These are phyloP conservation scores for Grapholita molesta DNA, from an alignment of 1,140 invertebrate genomes.

Conservation along the genomic window DNA sequence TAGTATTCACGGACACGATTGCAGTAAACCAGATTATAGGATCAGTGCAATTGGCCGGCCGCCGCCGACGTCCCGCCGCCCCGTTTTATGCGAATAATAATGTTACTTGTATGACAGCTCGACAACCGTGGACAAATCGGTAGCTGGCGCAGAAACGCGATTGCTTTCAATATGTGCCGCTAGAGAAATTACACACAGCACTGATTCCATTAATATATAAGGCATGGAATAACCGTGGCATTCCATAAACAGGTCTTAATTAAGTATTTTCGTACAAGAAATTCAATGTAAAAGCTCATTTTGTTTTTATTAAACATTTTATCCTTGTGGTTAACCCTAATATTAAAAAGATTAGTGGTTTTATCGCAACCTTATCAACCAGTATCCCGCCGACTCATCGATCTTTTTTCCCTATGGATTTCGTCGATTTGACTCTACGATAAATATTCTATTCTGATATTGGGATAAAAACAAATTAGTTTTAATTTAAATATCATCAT, in stretches of 20 bases:
- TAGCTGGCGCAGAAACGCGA: not conserved
- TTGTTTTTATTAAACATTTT: not conserved
- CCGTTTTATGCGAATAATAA: slow-evolving; percentile 10
- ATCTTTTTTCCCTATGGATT: not conserved
- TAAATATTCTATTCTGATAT: no score
- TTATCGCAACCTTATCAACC: not conserved
- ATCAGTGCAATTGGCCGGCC: slow-evolving; percentile 4
- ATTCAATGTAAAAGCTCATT: not conserved
- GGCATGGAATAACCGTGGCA: not conserved
- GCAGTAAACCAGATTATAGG: slow-evolving; percentile 7
- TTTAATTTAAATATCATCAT: no score
- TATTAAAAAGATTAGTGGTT: not conserved
- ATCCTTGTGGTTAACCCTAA: not conserved
- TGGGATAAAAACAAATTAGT: no score
- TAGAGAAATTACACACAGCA: not conserved
- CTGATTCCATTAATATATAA: not conserved
- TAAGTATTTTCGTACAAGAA: not conserved
- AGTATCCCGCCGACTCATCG: not conserved
- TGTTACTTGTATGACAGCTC: slow-evolving; percentile 6
- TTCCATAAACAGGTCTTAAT: not conserved
- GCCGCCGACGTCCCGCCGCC: not conserved
- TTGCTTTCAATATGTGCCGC: not conserved
- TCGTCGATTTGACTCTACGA: no score
- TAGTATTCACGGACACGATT: not conserved
- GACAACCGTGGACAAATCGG: slow-evolving; percentile 11